Percentiles rank a stretch among this genome's conserved stretches.
Conservation (phyloP, 2,797 vertebrate genomes). For the Eulemur mongoz region DNA sequence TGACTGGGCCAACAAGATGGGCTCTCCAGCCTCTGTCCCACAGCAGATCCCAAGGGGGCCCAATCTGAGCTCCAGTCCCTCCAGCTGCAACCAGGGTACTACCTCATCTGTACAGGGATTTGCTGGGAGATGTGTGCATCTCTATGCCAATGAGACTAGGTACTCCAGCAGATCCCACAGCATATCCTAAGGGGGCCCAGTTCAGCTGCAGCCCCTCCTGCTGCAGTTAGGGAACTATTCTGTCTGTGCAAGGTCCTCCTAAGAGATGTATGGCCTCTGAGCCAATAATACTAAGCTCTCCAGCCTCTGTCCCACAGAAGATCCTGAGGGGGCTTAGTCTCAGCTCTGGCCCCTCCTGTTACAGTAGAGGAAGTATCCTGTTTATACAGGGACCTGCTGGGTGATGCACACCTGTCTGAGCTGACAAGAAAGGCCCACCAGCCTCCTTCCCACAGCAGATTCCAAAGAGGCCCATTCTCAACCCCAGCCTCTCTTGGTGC, state of each 20-base stretch:
- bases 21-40: background rate
- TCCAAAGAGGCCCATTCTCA: background rate
- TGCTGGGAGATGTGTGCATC: background rate
- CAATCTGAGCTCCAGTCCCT: background rate
- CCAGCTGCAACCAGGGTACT: background rate
- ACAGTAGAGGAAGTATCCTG: background rate
- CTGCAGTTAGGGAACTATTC: background rate
- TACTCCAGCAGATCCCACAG: background rate
- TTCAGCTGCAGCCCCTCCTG: background rate
- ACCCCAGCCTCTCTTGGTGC: background rate
- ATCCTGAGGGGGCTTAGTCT: background rate
- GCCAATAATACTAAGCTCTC: background rate
- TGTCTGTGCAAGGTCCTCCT: background rate
- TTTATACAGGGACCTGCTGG: background rate
- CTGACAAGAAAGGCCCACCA: background rate
- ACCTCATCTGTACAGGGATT: background rate
- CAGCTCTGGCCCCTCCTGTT: background rate
- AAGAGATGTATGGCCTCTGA: background rate
- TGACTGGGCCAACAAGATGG: background rate
- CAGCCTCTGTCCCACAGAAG: background rate
- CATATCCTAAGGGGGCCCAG: background rate
- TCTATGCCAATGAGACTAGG: background rate
- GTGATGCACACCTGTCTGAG: background rate
- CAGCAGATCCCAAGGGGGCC: background rate
- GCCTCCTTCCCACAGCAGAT: background rate